phyloP scores from a whole-genome alignment of 2,113 vertebrate species.

The Natator depressus region DNA sequence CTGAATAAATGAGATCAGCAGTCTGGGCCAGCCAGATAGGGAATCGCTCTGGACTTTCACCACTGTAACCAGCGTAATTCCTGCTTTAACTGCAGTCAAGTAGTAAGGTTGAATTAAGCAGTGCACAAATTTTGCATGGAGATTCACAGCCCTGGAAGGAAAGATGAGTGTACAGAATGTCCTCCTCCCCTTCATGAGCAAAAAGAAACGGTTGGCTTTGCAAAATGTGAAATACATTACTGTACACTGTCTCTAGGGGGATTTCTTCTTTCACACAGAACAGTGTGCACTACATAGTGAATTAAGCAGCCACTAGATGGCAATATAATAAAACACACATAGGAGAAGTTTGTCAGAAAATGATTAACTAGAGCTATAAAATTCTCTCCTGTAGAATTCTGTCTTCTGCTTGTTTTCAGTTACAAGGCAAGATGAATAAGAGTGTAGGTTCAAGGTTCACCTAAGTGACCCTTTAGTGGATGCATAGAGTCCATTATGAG shows the following conservation, averaged over 20 bases:
- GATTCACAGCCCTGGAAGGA: not conserved
- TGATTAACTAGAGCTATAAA: not conserved
- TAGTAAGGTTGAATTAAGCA: not conserved
- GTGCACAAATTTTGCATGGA: not conserved
- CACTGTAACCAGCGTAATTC: not conserved
- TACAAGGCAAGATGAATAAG: not conserved
- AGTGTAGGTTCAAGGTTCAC: not conserved
- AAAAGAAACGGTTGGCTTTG: not conserved
- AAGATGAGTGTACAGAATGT: not conserved
- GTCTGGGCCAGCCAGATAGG: not conserved
- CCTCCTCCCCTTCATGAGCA: not conserved
- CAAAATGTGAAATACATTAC: not conserved
- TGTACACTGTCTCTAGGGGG: not conserved
- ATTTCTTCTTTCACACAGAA: not conserved
- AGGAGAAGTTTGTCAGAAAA: not conserved
- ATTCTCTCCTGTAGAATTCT: not conserved
- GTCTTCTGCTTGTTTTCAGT: not conserved
- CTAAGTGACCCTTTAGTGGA: not conserved
- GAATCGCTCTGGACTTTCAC: not conserved
- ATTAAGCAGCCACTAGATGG: not conserved
- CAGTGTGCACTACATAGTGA: accelerated
- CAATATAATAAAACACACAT: not conserved
- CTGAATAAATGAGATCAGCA: not conserved
- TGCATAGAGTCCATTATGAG: not conserved
- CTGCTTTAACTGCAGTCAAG: not conserved